Evolutionary conservation across 64 coral and sea anemone species (phyloP).

Genomic region (Porites australiensis): DNA sequence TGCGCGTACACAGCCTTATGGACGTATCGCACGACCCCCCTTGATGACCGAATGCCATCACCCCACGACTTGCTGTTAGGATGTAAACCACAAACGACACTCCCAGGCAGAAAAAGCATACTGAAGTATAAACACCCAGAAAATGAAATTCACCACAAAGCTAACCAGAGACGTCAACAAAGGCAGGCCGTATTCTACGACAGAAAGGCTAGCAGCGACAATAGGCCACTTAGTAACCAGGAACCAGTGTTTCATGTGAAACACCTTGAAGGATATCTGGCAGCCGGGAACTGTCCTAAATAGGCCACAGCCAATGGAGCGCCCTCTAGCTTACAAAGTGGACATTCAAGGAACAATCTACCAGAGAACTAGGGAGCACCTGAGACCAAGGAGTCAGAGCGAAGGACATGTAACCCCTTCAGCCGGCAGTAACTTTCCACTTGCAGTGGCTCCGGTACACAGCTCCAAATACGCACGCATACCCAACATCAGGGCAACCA

Average conservation of each 20-base stretch:
- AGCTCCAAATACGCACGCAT: constrained; percentile 6
- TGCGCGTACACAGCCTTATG: too few relatives aligned
- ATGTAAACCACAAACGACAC: too few relatives aligned
- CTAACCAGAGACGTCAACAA: too few relatives aligned
- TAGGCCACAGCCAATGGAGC: constrained; percentile 40
- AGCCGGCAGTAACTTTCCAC: constrained; percentile 2
- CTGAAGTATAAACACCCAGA: constrained; percentile 35
- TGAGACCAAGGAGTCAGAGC: constrained; percentile 39
- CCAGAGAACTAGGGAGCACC: constrained; percentile 67
- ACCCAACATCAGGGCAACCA: background rate
- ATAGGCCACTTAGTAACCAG: too few relatives aligned
- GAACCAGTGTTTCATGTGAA: too few relatives aligned
- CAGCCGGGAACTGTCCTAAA: constrained; percentile 49
- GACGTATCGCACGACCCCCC: too few relatives aligned
- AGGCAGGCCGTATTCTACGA: too few relatives aligned
- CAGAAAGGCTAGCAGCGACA: constrained; percentile 43
- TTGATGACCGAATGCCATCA: constrained; percentile 61
- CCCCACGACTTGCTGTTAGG: constrained; percentile 64
- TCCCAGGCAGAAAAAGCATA: constrained; percentile 17
- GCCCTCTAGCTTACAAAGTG: constrained; percentile 51
- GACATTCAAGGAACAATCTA: constrained; percentile 54
- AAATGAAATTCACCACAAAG: too few relatives aligned
- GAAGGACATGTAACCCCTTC: background rate
- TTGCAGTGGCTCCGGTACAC: background rate
- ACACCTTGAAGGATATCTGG: constrained; percentile 53